Evolutionary conservation across 2,888 invertebrate species (phyloP), one percentile per base, ranked within the genome.

Genomic region (Colletes collaris): DNA sequence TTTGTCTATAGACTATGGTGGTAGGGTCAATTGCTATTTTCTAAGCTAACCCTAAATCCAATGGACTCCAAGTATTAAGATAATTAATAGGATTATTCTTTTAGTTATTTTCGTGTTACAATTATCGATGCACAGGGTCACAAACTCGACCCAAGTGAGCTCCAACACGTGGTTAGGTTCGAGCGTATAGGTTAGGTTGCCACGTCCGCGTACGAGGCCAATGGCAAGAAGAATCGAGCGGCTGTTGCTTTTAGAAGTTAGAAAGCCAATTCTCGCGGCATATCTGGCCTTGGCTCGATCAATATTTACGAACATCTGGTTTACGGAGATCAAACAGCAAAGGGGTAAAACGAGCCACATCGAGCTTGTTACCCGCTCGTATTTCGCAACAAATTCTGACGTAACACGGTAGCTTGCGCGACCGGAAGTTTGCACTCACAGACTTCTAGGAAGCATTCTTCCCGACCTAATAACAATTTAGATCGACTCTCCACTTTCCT

Each of bases 191-290:
- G 40, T 40, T 40, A 46, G 44, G 56, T 67, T 66, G 88, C 87
- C 88, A 87, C 79, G 87, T 88, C 88, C 87, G 86, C 79, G 69
- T 75, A 82, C 84, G 85, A 79, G 82, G 89, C 76, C 83, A 71
- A 75, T 76, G 66, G 67, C 50, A 58, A 69, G 58, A 83, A 79
- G 84, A 82, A 81, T 77, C 79, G 73, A 52, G 56, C 64, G 73
- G 65, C 81, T 80, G 81, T 85, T 83, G 80, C 78, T 82, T 69
- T 86, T 81, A 79, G 60, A 81, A 82, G 87, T 88, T 88, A 87
- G 86, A 88, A 88, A 89, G 85, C 85, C 83, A 67, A 73, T 68
- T 75, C 65, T 67, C 73, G 67, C 73, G 68, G 64, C 68, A 52
- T 78, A 85, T 85, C 82, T 82, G 82, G 77, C 83, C 86, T 87